phyloP scores from a whole-genome alignment of 2,797 vertebrate species.

The Octomys mimax region DNA sequence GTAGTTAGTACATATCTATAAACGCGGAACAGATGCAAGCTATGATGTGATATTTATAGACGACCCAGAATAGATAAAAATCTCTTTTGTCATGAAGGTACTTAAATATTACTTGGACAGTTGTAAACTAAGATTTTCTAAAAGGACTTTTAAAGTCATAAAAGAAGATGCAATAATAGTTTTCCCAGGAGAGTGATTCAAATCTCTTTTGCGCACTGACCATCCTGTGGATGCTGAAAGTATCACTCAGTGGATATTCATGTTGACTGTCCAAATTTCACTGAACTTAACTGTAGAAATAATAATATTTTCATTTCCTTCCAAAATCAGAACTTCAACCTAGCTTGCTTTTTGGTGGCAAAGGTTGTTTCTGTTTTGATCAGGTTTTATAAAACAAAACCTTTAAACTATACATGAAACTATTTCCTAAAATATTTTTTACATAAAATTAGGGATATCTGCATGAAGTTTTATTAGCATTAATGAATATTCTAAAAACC shows the following conservation, averaged over 20 bases:
- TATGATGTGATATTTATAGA: not conserved
- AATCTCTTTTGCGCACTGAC: not conserved
- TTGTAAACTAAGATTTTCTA: not conserved
- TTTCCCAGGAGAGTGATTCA: not conserved
- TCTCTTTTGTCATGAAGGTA: not conserved
- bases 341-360: not conserved
- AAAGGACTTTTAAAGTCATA: not conserved
- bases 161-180: not conserved
- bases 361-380: constrained; percentile 61
- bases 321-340: constrained; percentile 49
- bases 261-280: not conserved
- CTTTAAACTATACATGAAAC: constrained; percentile 40
- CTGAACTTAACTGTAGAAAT: not conserved
- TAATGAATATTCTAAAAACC: not conserved
- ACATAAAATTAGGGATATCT: constrained; percentile 35
- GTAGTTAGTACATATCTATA: not conserved
- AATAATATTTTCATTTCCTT: constrained; percentile 28
- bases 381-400: constrained; percentile 18
- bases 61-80: not conserved
- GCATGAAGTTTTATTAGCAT: constrained; percentile 31
- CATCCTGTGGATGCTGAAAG: not conserved
- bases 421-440: constrained; percentile 60
- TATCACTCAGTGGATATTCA: not conserved
- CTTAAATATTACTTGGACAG: constrained; percentile 23
- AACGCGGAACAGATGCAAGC: not conserved